Evolutionary conservation across 2,888 invertebrate species (phyloP).

Genomic region (Horisme vitalbata): DNA sequence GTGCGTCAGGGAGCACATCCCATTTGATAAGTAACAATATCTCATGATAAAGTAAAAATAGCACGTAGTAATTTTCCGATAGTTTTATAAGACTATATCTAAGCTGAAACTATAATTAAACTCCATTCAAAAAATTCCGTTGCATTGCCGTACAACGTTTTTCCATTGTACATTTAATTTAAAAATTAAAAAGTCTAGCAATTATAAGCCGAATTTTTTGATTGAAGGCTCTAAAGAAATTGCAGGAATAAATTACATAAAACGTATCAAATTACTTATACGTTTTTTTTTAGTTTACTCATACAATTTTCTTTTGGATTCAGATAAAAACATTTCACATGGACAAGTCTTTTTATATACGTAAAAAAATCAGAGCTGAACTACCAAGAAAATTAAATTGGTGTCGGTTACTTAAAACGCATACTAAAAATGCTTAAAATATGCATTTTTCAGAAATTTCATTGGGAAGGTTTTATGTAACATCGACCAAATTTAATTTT

Average conservation of each 20-base stretch:
- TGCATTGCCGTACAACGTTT: slow-evolving; percentile 1
- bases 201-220: slow-evolving; percentile 9
- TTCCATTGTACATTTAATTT: not conserved
- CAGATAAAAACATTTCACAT: slow-evolving; percentile 34
- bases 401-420: slow-evolving; percentile 6
- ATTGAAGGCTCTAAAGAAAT: slow-evolving; percentile 5
- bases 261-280: too few relatives aligned
- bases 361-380: slow-evolving; percentile 23
- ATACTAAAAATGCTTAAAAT: not conserved
- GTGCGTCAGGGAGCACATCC: slow-evolving; percentile 21
- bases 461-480: too few relatives aligned
- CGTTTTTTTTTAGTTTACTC: slow-evolving; percentile 6
- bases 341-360: slow-evolving; percentile 41
- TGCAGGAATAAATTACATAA: slow-evolving; percentile 11
- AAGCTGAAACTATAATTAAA: slow-evolving; percentile 19
- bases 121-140: slow-evolving; percentile 10
- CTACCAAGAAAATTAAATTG: slow-evolving; percentile 26
- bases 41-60: slow-evolving; percentile 4
- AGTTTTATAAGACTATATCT: not conserved
- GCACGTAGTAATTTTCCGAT: slow-evolving; percentile 7
- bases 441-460: too few relatives aligned
- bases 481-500: slow-evolving; percentile 28
- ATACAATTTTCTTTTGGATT: slow-evolving; percentile 19
- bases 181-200: not conserved
- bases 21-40: not conserved